A percentile compares a stretch with the other conserved stretches of the same genome.
phyloP scores from a whole-genome alignment of 2,888 invertebrate genomes.

The Dascillus cervinus region DNA sequence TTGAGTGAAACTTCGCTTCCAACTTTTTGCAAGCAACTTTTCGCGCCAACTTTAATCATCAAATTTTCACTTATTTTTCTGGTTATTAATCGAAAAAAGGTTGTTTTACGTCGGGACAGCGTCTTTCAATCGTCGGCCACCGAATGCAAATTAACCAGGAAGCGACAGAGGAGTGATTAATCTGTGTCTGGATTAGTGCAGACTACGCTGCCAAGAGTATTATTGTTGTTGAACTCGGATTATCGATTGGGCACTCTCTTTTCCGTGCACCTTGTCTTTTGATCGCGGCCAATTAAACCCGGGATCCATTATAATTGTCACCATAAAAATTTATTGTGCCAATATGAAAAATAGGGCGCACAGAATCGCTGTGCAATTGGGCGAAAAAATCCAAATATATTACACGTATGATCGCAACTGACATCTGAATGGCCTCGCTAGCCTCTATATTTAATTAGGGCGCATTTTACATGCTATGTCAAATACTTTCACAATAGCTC shows the following conservation, averaged over 20 bases:
- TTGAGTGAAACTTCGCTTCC: no score
- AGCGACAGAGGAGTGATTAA: constrained; percentile 14
- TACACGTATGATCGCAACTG: neutral
- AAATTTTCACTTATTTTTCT: no score
- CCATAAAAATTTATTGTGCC: no score
- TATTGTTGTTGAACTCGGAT: constrained; percentile 15
- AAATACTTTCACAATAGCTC: constrained; percentile 1
- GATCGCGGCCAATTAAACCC: neutral
- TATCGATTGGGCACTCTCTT: constrained; percentile 12
- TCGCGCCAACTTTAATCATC: no score
- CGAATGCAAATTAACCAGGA: constrained; percentile 14
- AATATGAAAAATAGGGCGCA: no score
- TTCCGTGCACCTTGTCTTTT: constrained; percentile 3
- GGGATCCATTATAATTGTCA: neutral
- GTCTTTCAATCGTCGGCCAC: constrained; percentile 14
- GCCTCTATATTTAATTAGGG: neutral
- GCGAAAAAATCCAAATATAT: neutral
- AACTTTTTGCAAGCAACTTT: no score
- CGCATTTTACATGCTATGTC: neutral
- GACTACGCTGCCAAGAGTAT: constrained; percentile 13
- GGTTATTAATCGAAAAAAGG: no score
- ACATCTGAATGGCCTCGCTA: neutral
- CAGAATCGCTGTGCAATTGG: neutral
- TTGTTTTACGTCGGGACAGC: no score
- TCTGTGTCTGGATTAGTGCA: constrained; percentile 14